phyloP scores from a whole-genome alignment of 2,888 invertebrate genomes.

The Megaustenia siamemsis region DNA sequence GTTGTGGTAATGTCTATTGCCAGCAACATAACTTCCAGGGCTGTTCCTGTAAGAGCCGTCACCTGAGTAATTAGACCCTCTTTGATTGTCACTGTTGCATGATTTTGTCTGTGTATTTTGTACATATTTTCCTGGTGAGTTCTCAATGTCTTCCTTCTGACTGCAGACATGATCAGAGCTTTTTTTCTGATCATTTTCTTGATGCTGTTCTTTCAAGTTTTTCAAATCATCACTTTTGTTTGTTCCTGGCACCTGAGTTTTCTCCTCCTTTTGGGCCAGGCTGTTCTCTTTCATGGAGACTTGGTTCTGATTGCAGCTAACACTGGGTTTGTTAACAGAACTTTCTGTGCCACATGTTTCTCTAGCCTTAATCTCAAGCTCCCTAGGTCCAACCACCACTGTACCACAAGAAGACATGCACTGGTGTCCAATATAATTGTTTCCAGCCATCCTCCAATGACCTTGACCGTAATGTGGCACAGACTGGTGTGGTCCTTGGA shows the following conservation, averaged over 20 bases:
- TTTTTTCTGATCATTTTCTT: too few relatives aligned
- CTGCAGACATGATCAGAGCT: too few relatives aligned
- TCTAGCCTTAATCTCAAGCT: neutral
- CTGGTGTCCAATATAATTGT: slow-evolving; percentile 30
- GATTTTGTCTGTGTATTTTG: neutral
- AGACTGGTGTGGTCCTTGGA: neutral
- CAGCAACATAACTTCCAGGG: neutral
- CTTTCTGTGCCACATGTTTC: neutral
- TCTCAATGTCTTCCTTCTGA: neutral
- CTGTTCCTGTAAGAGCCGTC: slow-evolving; percentile 7
- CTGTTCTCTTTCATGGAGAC: slow-evolving; percentile 25
- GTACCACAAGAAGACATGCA: slow-evolving; percentile 38
- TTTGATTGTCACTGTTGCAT: neutral
- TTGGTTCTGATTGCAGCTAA: slow-evolving; percentile 3
- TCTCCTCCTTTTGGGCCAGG: neutral
- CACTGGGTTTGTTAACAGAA: slow-evolving; percentile 42
- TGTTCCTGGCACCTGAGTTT: neutral
- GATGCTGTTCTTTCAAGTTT: neutral
- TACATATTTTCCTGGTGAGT: neutral
- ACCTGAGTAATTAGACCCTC: neutral
- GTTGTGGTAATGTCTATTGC: slow-evolving; percentile 40
- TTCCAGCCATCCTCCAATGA: slow-evolving; percentile 7
- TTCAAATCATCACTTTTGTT: neutral
- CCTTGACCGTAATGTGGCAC: neutral
- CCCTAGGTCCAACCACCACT: neutral